phyloP scores from a whole-genome alignment of 2,888 invertebrate species.

The Girardia tigrina region DNA sequence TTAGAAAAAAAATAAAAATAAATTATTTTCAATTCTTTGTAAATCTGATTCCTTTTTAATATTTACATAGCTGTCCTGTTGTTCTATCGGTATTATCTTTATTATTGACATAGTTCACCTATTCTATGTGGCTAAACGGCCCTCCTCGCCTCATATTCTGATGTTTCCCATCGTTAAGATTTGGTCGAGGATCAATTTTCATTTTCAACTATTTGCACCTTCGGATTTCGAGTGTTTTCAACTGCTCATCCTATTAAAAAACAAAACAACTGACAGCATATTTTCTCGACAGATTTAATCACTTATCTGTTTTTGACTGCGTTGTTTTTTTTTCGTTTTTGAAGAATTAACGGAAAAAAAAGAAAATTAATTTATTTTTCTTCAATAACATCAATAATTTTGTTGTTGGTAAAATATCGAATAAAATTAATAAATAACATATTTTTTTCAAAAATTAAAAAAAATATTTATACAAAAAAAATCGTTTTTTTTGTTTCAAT shows the following conservation, averaged over 20 bases:
- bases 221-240: neutral
- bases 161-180: slow-evolving; percentile 16
- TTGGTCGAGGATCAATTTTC: slow-evolving; percentile 10
- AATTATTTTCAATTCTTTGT: no score
- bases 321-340: no score
- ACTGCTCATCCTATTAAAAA: slow-evolving; percentile 15
- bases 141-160: neutral
- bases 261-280: neutral
- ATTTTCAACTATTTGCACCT: slow-evolving; percentile 12
- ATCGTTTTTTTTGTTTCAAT: no score
- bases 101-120: slow-evolving; percentile 12
- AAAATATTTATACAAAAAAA: no score
- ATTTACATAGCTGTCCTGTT: slow-evolving; percentile 14
- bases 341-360: neutral
- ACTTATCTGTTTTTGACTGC: slow-evolving; percentile 23
- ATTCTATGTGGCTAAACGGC: neutral
- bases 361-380: no score
- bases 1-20: no score
- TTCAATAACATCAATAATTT: no score
- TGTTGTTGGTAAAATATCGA: no score
- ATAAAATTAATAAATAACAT: no score
- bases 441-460: no score
- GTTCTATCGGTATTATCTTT: slow-evolving; percentile 9
- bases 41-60: slow-evolving; percentile 12
- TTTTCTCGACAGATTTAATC: slow-evolving; percentile 17